Evolutionary conservation across 2,888 invertebrate genomes (phyloP), one percentile per base, ranked within the genome.

Genomic region (Athripsodes cinereus): DNA sequence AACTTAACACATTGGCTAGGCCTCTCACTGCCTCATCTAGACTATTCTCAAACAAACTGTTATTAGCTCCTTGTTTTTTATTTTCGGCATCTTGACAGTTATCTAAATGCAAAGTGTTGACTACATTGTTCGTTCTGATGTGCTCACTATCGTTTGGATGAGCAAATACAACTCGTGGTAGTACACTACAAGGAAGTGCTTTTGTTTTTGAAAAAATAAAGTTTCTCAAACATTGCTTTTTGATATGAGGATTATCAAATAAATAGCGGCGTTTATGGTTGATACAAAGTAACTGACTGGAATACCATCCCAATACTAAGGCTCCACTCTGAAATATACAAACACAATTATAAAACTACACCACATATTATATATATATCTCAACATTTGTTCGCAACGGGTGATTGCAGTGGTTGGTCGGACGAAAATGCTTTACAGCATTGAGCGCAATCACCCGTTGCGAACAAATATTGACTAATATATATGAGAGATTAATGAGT

Each of bases 221-320:
- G 31, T 60, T 57, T 60, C 63, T 59, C 10, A 50, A 40, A 48
- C 58, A 61, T 20, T 52, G 44, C 10, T 21, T 22, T 62, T 55
- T 55, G 6, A 22, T 1, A 51, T 50, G 35, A 3, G 13, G 40
- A 16, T 40, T n/a, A n/a, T 40, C n/a, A 40, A 3, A 40, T 5
- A 16, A 3, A 13, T 8, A 16, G 22, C 31, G 55, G 31, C 66
- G 69, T 60, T 69, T 69, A 18, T 66, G 65, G 13, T 68, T 69
- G 2, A 72, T 64, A 59, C 72, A 71, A 49, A 82, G 69, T 1
- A 83, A 70, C 65, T 85, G 84, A 66, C 81, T 82, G 19, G 84
- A 75, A 59, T 82, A 81, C 81, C 83, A 85, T 47, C 85, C 84
- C 59, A 83, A 68, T 16, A 84, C 80, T 49, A 85, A 68, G 18